Evolutionary conservation across 2,113 vertebrate genomes (phyloP), one percentile per base, ranked within the genome.

Genomic region (Ammodytes marinus): DNA sequence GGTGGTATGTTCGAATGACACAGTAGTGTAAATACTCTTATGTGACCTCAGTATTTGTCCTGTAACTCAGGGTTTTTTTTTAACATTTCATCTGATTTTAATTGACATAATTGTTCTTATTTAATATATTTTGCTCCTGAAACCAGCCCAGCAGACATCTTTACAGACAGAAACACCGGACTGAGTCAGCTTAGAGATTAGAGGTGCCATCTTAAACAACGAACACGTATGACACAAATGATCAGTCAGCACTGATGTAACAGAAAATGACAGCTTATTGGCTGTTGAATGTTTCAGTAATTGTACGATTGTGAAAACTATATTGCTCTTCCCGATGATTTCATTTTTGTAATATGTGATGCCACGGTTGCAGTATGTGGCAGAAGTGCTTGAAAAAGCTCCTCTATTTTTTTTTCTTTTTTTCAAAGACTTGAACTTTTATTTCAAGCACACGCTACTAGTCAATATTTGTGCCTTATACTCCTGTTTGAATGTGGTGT

Each of bases 381-480:
- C 77, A 65, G 46, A 83, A 80, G 75, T 80, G 85, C 65, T 88
- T 64, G 27, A 9, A 59, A 67, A 79, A 86, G 71, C 57, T 35
- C 72, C 80, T 85, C 0, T n/a, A n/a, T n/a, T n/a, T 54, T 84
- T 50, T 58, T 73, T 76, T 40, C 7, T 3, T n/a, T 64, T 27
- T 4, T 59, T 6, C 0, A 76, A 65, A 79, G 79, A 90, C 79
- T 90, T 91, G 82, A 89, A 81, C 17, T 85, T 91, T 94, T 79
- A 12, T 80, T 90, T 86, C 15, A 82, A 79, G 79, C 79, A 85
- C 79, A 86, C 72, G 85, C 83, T 81, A 52, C 46, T 86, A 27
- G 83, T 87, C 77, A 53, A 78, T 93, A 83, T 89, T 83, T 92
- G 95, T 96, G 95, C 95, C 95, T 96, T 96, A 95, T 91, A 69